Evolutionary conservation across 2,888 invertebrate species (phyloP), one percentile per base, ranked within the genome.

Genomic region (Nomada fucata): DNA sequence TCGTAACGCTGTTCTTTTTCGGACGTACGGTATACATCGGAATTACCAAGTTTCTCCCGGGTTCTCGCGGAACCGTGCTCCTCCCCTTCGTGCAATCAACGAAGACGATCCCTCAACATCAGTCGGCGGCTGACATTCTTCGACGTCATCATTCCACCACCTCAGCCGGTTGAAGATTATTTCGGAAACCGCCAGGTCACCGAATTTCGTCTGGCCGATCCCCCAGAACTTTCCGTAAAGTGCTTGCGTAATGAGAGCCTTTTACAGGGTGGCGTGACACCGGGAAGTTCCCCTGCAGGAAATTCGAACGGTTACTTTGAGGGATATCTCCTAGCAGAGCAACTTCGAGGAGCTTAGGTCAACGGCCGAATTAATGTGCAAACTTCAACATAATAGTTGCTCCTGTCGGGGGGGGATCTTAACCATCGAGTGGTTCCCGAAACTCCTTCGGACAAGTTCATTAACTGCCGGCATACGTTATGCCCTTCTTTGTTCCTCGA

Each of bases 331-430:
- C 65, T 60, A 74, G 79, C 78, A 61, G 80, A 59, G 82, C 59
- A 87, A 88, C 84, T 88, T 88, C 72, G 36, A 23, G 79, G 71
- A 72, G 86, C 87, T 80, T 67, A 69, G 79, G 82, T 82, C 84
- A 89, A 87, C 82, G 84, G 80, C 87, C 84, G 86, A 89, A 89
- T 89, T 89, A 89, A 89, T 89, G 88, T 84, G 89, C 84, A 89
- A 89, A 88, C 88, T 89, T 89, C 83, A 79, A 88, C 85, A 87
- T 87, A 89, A 89, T 89, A 88, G 89, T 88, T 89, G 89, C 86
- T 84, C 79, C 86, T 86, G 82, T 85, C 81, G 78, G 78, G 80
- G 89, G 79, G 23, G 89, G 79, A 1, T 89, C 88, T 89, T 89
- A 89, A 88, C 88, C 88, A 88, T 88, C 89, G 88, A 86, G 76